These are phyloP conservation scores for Heteractis magnifica DNA, from an alignment of 92 coral and sea anemone genomes.

Conservation along the genomic window DNA sequence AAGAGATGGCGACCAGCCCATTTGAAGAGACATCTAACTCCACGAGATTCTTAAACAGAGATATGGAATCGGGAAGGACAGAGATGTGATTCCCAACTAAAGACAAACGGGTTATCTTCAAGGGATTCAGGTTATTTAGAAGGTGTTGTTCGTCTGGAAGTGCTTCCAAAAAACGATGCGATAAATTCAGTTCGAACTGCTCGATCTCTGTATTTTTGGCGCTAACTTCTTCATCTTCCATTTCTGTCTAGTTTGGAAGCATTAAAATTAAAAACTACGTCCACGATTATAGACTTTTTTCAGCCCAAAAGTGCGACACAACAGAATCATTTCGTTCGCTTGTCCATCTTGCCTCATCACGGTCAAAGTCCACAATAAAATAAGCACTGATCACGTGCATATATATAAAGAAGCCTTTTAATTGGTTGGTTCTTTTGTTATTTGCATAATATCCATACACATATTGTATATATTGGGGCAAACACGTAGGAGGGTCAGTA, in stretches of 20 bases:
- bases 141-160: constrained; percentile 69
- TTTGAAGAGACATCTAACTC: constrained; percentile 85
- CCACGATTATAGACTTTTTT: neutral
- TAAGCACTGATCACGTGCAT: neutral
- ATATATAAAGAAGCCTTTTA: neutral
- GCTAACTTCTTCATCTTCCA: constrained; percentile 31
- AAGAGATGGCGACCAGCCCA: constrained; percentile 70
- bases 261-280: neutral
- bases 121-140: constrained; percentile 61
- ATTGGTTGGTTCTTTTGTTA: neutral
- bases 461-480: no score
- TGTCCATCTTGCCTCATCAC: neutral
- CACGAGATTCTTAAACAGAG: constrained; percentile 65
- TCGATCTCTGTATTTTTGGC: constrained; percentile 15
- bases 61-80: constrained; percentile 78
- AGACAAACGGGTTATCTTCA: constrained; percentile 57
- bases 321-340: neutral
- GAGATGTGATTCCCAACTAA: constrained; percentile 80
- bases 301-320: neutral
- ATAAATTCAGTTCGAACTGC: constrained; percentile 55
- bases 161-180: constrained; percentile 69
- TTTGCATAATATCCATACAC: no score
- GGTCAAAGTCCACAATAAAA: constrained; percentile 18
- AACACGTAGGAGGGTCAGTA: no score
- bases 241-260: constrained; percentile 8